Percentiles rank a stretch among this genome's conserved stretches.
Evolutionary conservation across 2,113 vertebrate genomes (phyloP).

Genomic region (Pseudonaja textilis): DNA sequence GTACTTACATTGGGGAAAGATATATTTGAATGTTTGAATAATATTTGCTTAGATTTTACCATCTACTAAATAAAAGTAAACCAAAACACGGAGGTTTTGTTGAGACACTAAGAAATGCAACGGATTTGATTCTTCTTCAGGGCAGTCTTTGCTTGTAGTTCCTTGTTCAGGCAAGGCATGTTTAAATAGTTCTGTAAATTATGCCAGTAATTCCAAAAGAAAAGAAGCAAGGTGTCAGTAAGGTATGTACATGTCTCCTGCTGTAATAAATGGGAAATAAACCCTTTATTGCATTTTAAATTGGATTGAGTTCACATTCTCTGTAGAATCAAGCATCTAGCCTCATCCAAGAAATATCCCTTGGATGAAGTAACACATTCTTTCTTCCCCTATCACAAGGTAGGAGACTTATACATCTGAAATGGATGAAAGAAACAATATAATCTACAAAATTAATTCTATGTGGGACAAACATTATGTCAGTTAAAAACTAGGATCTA

Average conservation of each 20-base stretch:
- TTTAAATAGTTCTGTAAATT: neutral
- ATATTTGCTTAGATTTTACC: neutral
- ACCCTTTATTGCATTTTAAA: neutral
- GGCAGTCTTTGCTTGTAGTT: neutral
- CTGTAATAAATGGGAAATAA: neutral
- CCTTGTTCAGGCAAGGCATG: neutral
- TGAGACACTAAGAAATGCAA: neutral
- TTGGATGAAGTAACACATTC: neutral
- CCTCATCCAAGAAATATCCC: neutral
- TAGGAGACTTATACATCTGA: neutral
- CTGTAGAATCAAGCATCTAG: neutral
- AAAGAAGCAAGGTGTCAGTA: neutral
- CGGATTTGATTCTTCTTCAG: neutral
- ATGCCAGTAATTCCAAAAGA: neutral
- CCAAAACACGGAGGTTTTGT: neutral
- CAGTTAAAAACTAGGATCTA: too few relatives aligned
- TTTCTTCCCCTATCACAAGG: neutral
- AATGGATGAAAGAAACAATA: too few relatives aligned
- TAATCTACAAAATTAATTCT: too few relatives aligned
- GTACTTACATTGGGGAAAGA: neutral
- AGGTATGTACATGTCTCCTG: neutral
- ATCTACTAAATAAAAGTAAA: neutral
- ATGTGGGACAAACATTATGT: too few relatives aligned
- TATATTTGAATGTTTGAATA: neutral
- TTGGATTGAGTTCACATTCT: neutral